Conservation (phyloP, 2,797 vertebrate genomes). For the Sitta carolinensis region DNA sequence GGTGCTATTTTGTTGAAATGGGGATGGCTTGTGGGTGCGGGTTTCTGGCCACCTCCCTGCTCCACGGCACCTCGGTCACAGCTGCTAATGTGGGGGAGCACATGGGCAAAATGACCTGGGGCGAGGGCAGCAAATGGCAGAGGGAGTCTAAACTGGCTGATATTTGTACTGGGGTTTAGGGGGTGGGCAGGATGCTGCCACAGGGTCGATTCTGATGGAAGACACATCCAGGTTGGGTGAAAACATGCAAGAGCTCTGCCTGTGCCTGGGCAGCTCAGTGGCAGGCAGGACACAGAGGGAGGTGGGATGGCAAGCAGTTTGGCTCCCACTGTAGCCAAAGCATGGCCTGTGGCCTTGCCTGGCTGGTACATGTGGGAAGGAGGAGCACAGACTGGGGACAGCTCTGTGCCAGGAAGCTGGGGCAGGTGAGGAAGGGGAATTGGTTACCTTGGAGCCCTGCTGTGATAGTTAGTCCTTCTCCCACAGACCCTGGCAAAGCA, state of each 20-base stretch:
- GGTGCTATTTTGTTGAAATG: not conserved
- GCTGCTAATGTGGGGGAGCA: not conserved
- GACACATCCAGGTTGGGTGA: not conserved
- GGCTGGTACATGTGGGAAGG: not conserved
- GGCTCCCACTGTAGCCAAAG: not conserved
- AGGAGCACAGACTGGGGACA: not conserved
- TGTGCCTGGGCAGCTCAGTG: not conserved
- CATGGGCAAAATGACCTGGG: accelerated
- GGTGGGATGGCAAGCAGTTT: not conserved
- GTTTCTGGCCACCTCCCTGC: not conserved
- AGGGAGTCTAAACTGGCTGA: not conserved
- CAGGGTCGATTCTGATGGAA: not conserved
- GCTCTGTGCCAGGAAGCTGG: not conserved
- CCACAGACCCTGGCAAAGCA: not conserved
- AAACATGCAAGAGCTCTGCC: not conserved
- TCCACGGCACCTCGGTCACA: not conserved
- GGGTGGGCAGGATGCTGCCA: not conserved
- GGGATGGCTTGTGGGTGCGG: not conserved
- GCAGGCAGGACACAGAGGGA: not conserved
- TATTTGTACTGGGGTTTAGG: not conserved
- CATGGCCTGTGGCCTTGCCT: not conserved
- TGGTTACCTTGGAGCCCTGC: not conserved
- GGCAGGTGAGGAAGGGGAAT: not conserved
- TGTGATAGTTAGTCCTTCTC: not conserved
- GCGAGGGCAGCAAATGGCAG: not conserved